Evolutionary conservation across 2,113 vertebrate genomes (phyloP), one percentile per base, ranked within the genome.

Genomic region (Chamaetylas fuelleborni): DNA sequence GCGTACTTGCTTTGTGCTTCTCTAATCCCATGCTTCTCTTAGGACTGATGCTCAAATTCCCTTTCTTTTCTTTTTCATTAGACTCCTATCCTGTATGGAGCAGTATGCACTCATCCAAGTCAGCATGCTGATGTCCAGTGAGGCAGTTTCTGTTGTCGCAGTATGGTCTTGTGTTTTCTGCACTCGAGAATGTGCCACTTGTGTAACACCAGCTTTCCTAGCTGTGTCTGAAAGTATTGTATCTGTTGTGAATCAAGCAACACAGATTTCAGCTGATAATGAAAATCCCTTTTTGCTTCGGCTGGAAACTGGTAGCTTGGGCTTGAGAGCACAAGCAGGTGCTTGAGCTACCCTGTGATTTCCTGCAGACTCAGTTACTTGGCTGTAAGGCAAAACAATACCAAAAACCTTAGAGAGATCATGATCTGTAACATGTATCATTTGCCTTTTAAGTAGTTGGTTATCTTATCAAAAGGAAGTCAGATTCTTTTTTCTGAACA

Each of bases 401-500:
- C n/a, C 22, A 53, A 57, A 92, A 95, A 66, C 19, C 16, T 40
- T 29, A 14, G 28, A 34, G 45, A 83, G 61, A 16, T 58, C 15
- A 19, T 18, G 20, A 42, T 77, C 12, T 77, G 10, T 80, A 57
- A 43, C 9, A 1, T 31, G 14, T 40, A 22, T 76, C 1, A 0
- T 87, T 48, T 22, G 86, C 31, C 47, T 91, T 62, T 45, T 57
- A 64, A 72, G 57, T n/a, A 51, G 58, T 77, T 76, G 5, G 29
- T 80, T 88, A 22, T 56, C n/a, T 56, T 85, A 82, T 34, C 33
- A 47, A 62, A 90, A 88, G 29, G 34, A 92, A 80, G 78, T 51
- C 51, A 24, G 33, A 54, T 86, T 83, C 1, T 56, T 60, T 93
- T 76, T 34, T 78, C 47, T 62, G 50, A 88, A 50, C 19, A 77